Evolutionary conservation across 2,797 vertebrate species (phyloP), one percentile per base, ranked within the genome.

Genomic region (Sus cebifrons): DNA sequence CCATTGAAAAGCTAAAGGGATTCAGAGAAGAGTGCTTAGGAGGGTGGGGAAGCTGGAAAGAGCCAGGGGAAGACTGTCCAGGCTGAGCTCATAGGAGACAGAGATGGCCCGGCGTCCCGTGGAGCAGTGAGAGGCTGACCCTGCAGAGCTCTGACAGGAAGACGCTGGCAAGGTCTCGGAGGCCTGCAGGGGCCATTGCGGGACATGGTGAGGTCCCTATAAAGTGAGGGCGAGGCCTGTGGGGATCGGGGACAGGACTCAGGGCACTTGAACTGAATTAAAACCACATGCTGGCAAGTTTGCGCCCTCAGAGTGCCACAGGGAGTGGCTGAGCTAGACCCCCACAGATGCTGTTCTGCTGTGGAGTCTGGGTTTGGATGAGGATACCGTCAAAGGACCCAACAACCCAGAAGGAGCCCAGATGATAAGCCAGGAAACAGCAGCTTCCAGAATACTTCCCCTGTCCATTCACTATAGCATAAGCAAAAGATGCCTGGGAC

Each of bases 241-340:
- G 20, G 49, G 17, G 32, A 8, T 7, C 0, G 2, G 36, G 36
- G 17, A 32, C 40, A 15, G 13, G 40, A 27, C 14, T 56, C 58
- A 0, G 12, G 75, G 67, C 10, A 0, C 21, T 21, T 6, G 1
- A 1, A 18, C 8, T 8, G 1, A 16, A 13, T 29, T 21, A 2
- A 23, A 14, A 81, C 29, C 17, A 6, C 17, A 7, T 11, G 73
- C 36, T 11, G 10, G 49, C 0, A 0, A 25, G 17, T 58, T 32
- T 17, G 11, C 14, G 7, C 3, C 12, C 13, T 58, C 27, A 11
- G 9, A 12, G 29, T 2, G 54, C 12, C 6, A 21, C 29, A 0
- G 21, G 6, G 5, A 15, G 44, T 21, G 52, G 16, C 62, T 0
- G 18, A 62, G 44, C 18, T 40, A 32, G 60, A 1, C 25, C 44